Conservation (phyloP, 2,113 vertebrate species). For the Alligator mississippiensis region DNA sequence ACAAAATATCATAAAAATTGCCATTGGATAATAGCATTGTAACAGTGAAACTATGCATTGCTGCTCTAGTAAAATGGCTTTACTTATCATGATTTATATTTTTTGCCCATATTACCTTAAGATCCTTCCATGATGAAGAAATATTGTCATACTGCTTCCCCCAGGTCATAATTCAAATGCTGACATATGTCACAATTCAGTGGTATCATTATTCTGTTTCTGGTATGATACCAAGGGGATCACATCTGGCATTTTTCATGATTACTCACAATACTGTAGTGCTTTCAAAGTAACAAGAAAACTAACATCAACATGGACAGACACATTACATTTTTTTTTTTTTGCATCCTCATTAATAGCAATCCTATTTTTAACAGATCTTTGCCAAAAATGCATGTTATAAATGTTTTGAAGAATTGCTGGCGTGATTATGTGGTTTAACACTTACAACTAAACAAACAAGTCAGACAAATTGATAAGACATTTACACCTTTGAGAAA, state of each 20-base stretch:
- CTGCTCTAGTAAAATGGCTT: conserved; percentile 70
- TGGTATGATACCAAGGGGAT: background rate
- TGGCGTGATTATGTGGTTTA: conserved; percentile 32
- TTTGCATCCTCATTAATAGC: conserved; percentile 49
- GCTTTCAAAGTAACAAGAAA: conserved; percentile 45
- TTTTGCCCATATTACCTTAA: conserved; percentile 11
- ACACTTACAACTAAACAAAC: conserved; percentile 30
- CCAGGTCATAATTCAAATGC: background rate
- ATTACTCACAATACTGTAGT: conserved; percentile 11
- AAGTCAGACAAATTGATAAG: conserved; percentile 31
- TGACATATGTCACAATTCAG: background rate
- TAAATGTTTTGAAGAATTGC: conserved; percentile 42
- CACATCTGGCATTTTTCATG: background rate
- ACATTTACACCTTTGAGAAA: conserved; percentile 38
- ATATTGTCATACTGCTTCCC: background rate
- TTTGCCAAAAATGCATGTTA: conserved; percentile 46
- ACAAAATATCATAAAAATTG: conserved; percentile 58
- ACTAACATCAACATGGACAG: conserved; percentile 45
- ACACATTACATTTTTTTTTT: background rate
- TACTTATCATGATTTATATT: conserved; percentile 10
- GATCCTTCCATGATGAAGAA: conserved; percentile 3
- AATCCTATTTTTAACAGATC: conserved; percentile 60
- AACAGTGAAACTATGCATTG: conserved; percentile 30
- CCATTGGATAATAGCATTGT: conserved; percentile 20
- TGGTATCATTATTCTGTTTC: background rate